Base-by-base conservation (phyloP, 2,888 invertebrate species). In the Antitype chi region DNA sequence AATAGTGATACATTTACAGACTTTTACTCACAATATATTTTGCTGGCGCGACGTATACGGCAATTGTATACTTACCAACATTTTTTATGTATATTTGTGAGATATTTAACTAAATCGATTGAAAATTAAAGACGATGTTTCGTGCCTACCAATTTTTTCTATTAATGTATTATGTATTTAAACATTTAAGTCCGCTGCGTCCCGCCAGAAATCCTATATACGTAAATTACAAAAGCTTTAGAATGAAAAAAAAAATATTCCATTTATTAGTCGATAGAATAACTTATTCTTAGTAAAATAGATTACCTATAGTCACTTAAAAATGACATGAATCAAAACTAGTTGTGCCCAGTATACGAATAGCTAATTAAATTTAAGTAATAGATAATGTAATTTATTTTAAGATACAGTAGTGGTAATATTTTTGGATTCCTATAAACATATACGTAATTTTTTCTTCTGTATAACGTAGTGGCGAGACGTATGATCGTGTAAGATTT, bases 321-420 rank as follows among this genome's bases (percentile, higher is more conserved):
- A 94, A 96, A 96, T 96, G 96, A 96, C 96, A 96, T 93, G 93
- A 96, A 96, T 96, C 96, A 96, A 94, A 95, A 96, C 96, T 96
- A 96, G 96, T 96, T 96, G 96, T 96, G 96, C 96, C 96, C 96
- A 96, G 96, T 96, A 96, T 96, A 96, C 96, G 96, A 96, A 95
- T 96, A 96, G 96, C 92, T 95, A 94, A 94, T 93, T 95, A 95
- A 94, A 92, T 77, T 87, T 91, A 95, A 94, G 94, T 93, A 93
- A 93, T 95, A 87, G 89, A 80, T 88, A 94, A 92, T 93, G 91
- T 96, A 96, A 96, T 96, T 96, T 96, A 96, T 96, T 95, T 93
- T 96, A 96, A 96, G 96, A 95, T 94, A 96, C 95, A 95, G 94
- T 96, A 96, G 96, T 91, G 88, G 92, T 96, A 96, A 96, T 96